Base-by-base conservation (phyloP, 30 jellyfish, hydroid and myxozoan genomes). In the Cassiopea xamachana region DNA sequence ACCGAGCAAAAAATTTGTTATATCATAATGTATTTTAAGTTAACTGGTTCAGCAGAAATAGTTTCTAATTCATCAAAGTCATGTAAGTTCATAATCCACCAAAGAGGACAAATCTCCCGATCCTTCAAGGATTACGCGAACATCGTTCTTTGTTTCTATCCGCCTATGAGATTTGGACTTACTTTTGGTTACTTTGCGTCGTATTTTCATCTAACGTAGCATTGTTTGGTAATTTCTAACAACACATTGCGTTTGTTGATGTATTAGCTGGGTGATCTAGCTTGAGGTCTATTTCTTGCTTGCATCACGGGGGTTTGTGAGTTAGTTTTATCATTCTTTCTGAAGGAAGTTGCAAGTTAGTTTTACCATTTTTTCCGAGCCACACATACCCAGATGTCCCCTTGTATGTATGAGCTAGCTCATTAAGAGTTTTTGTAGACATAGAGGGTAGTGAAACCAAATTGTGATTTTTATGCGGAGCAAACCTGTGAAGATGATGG, bases 11-110 rank as follows among this genome's bases (percentile, higher is more conserved):
- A 55, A 55, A 27, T 27, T 27, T 27, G 39, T 27, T 27, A 27
- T 27, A 27, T 27, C 39, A 27, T 27, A 27, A 27, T 10, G 64
- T 55, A 55, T 55, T 3, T 6, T 55, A 3, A 55, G 64, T 55
- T 3, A 55, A 3, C 6, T 4, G 15, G 74, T 64, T 64, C 43
- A 64, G 43, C 82, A 73, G 61, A 73, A 44, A 73, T 3, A 7
- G n/a, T 73, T 73, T 73, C 61, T 73, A 47, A 73, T 73, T 47
- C 61, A 73, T 73, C 82, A 17, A 27, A 47, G 82, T 8, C 59
- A 0, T 58, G 27, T 73, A 73, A 73, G 5, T 18, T 71, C 80
- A 39, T 71, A 71, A 71, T 17, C 55, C 80, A 10, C 17, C 55
- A 7, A 71, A 27, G n/a, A 55, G 12, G 80, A 55, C 39, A 14